A percentile compares a stretch with the other conserved stretches of the same genome.
phyloP scores from a whole-genome alignment of 2,888 invertebrate genomes.

The Chymomyza amoena region DNA sequence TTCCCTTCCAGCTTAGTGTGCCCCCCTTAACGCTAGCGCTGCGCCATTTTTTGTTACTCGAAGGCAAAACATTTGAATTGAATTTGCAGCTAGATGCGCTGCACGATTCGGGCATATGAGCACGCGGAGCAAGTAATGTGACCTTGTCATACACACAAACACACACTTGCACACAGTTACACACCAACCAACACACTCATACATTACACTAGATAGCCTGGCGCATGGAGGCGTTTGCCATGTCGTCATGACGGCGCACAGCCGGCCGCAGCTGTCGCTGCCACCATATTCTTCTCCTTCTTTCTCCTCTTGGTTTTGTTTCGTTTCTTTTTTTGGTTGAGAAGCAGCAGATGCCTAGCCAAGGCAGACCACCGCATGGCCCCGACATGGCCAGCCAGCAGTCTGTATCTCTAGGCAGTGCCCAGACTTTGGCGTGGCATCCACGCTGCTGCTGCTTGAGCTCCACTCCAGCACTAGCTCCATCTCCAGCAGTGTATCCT shows the following conservation, averaged over 20 bases:
- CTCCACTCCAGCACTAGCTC: conserved; percentile 25
- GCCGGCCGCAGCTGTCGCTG: conserved; percentile 65
- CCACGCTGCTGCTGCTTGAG: not conserved
- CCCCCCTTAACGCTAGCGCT: conserved; percentile 25
- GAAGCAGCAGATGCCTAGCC: conserved; percentile 76
- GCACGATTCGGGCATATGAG: conserved; percentile 17
- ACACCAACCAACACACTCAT: conserved; percentile 6
- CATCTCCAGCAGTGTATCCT: conserved; percentile 26
- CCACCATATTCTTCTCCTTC: conserved; percentile 72
- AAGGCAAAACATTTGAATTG: conserved; percentile 65
- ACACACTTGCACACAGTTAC: not conserved
- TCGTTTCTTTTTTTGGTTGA: conserved; percentile 54
- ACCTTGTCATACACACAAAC: conserved; percentile 61
- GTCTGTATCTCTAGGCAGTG: not conserved
- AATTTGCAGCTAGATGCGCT: conserved; percentile 57
- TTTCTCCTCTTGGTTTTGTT: conserved; percentile 42
- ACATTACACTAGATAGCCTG: conserved; percentile 12
- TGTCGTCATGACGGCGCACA: conserved; percentile 13
- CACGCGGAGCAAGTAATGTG: conserved; percentile 31
- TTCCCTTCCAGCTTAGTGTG: conserved; percentile 6
- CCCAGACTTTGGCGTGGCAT: not conserved
- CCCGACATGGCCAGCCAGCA: not conserved
- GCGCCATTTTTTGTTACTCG: conserved; percentile 25
- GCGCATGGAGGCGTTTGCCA: conserved; percentile 40
- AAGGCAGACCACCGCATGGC: conserved; percentile 13